Evolutionary conservation across 2,888 invertebrate species (phyloP).

Genomic region (Gymnocheta viridis): DNA sequence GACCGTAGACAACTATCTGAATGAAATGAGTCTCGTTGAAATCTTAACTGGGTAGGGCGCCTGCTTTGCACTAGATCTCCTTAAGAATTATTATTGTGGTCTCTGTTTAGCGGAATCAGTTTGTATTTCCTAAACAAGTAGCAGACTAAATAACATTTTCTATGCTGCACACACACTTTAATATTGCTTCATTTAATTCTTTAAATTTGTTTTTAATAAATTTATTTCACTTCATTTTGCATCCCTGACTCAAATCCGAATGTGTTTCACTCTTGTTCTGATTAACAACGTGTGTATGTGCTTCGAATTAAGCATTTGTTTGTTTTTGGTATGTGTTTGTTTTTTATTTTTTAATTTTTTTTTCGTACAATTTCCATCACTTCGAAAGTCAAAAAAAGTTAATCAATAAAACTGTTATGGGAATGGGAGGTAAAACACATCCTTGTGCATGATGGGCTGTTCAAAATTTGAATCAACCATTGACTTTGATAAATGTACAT

Average conservation of each 20-base stretch:
- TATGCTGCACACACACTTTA: no score
- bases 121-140: no score
- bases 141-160: no score
- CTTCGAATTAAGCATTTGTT: slow-evolving; percentile 40
- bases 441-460: background rate
- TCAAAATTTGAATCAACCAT: slow-evolving; percentile 35
- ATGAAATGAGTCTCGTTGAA: no score
- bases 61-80: no score
- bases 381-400: slow-evolving; percentile 45
- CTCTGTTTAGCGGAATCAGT: no score
- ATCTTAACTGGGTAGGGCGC: no score
- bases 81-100: no score
- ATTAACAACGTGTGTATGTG: background rate
- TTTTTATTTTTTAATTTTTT: background rate
- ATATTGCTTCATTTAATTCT: background rate
- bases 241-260: background rate
- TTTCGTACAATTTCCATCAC: slow-evolving; percentile 22
- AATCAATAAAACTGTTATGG: slow-evolving; percentile 31
- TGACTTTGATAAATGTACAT: slow-evolving; percentile 51
- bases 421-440: background rate
- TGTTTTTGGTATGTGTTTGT: no score
- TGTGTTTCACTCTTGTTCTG: background rate
- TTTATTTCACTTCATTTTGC: background rate
- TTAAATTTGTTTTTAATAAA: background rate
- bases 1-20: no score